A percentile compares a stretch with the other conserved stretches of the same genome.
These are phyloP conservation scores for Nebria ingens DNA, from an alignment of 1,140 invertebrate species.

Conservation along the genomic window DNA sequence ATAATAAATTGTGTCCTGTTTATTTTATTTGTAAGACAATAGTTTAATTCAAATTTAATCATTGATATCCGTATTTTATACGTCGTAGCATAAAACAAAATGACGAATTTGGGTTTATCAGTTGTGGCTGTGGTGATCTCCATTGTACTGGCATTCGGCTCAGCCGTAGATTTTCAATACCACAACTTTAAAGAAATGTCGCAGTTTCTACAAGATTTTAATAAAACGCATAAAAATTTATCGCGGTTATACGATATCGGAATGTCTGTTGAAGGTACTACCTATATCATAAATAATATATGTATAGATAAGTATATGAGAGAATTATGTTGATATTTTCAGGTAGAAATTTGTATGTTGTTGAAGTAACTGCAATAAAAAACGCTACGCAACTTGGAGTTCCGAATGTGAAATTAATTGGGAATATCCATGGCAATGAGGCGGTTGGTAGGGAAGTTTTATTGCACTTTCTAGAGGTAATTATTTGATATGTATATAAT, in stretches of 20 bases:
- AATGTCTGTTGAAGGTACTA: slow-evolving; percentile 24
- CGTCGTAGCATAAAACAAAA: too few species aligned
- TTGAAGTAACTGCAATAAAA: slow-evolving; percentile 42
- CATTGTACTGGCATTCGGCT: not conserved
- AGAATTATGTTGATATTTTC: slow-evolving; percentile 25
- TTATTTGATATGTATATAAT: too few species aligned
- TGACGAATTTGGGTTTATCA: not conserved
- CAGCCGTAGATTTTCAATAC: slow-evolving; percentile 25
- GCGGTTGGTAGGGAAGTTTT: slow-evolving; percentile 45
- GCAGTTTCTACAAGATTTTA: slow-evolving; percentile 21
- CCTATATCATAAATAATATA: slow-evolving; percentile 11
- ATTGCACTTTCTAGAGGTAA: slow-evolving; percentile 43
- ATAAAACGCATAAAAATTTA: slow-evolving; percentile 18
- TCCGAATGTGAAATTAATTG: slow-evolving; percentile 46
- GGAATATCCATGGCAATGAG: slow-evolving; percentile 48
- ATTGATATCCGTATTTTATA: too few species aligned
- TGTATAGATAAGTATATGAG: not conserved
- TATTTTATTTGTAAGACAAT: too few species aligned
- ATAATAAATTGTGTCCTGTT: too few species aligned
- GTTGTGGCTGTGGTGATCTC: not conserved
- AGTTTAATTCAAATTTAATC: too few species aligned
- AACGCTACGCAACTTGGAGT: slow-evolving; percentile 37
- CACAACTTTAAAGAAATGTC: slow-evolving; percentile 29
- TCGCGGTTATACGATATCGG: slow-evolving; percentile 28
- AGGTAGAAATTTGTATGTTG: slow-evolving; percentile 48